A percentile compares a stretch with the other conserved stretches of the same genome.
Conservation (phyloP, 2,888 invertebrate genomes). For the Hofmannophila pseudospretella region DNA sequence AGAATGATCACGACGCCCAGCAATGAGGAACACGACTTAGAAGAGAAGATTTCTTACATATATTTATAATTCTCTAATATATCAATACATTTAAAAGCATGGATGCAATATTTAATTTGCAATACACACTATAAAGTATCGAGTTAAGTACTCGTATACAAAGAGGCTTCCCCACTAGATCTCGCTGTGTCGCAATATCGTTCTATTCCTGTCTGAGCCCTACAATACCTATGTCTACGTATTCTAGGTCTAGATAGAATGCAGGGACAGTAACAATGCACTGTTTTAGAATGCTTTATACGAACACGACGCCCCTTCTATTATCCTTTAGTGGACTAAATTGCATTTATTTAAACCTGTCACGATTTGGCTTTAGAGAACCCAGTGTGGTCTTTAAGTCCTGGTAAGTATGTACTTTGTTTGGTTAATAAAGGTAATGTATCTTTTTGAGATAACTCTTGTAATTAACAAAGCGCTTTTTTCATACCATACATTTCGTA, state of each 20-base stretch:
- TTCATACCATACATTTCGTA: too few species aligned
- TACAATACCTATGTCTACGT: slow-evolving; percentile 13
- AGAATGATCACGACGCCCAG: too few species aligned
- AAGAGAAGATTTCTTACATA: too few species aligned
- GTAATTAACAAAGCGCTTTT: too few species aligned
- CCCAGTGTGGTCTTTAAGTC: background rate
- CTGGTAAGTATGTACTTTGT: too few species aligned
- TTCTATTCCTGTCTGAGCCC: slow-evolving; percentile 37
- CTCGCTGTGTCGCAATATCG: slow-evolving; percentile 33
- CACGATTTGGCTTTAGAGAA: slow-evolving; percentile 6
- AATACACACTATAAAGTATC: slow-evolving; percentile 18
- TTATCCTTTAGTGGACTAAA: slow-evolving; percentile 17
- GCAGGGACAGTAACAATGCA: slow-evolving; percentile 26
- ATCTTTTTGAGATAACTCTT: too few species aligned
- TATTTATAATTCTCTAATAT: too few species aligned
- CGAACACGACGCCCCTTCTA: slow-evolving; percentile 23
- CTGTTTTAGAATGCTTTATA: slow-evolving; percentile 25
- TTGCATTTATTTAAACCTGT: slow-evolving; percentile 9
- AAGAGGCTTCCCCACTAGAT: slow-evolving; percentile 33
- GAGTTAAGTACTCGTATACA: slow-evolving; percentile 36
- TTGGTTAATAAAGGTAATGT: background rate
- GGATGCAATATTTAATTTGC: slow-evolving; percentile 11
- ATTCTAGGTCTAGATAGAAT: slow-evolving; percentile 9
- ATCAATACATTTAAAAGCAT: too few species aligned
- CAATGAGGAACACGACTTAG: too few species aligned